Evolutionary conservation across 1,140 invertebrate species (phyloP), one percentile per base, ranked within the genome.

Genomic region (Temnothorax curvispinosus): DNA sequence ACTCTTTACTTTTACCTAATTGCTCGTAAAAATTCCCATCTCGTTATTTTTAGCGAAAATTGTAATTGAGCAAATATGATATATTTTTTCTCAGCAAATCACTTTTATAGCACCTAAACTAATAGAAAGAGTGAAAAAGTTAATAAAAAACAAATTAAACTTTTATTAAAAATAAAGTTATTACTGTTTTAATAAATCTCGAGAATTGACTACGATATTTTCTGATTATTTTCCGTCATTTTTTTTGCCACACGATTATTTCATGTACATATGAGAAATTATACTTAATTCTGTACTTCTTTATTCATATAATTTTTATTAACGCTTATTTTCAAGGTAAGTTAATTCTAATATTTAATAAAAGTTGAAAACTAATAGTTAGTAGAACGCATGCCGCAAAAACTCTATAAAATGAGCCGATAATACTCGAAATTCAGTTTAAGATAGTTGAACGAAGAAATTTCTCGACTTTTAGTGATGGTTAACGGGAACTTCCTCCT

Each of bases 381-480:
- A 47, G 5, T 15, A 65, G 38, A 67, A 35, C 6, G 35, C 21
- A 35, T 15, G 13, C 6, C 35, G 13, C n/a, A 54, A 52, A 13
- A 8, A 18, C 47, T 52, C 18, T 77, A 32, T n/a, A 47, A 78
- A 64, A 80, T 38, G 47, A 38, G n/a, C 0, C 32, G 9, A 54
- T 54, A 54, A 54, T 54, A 41, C 15, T 80, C 32, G 32, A 80
- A 80, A 69, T 2, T 80, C 32, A 47, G 60, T 52, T 80, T 69
- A 54, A 80, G n/a, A 47, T 13, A 69, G 62, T 77, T 44, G 3
- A 47, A 21, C 15, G 13, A 69, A 69, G 35, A 69, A 69, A 80
- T 69, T 80, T 54, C 60, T 80, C 21, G 13, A 60, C 21, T 67
- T 69, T 69, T 32, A 67, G 47, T 41, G 13, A 80, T 18, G 8